Conservation (phyloP, 2,888 invertebrate species). For the Dynastes hyllus region DNA sequence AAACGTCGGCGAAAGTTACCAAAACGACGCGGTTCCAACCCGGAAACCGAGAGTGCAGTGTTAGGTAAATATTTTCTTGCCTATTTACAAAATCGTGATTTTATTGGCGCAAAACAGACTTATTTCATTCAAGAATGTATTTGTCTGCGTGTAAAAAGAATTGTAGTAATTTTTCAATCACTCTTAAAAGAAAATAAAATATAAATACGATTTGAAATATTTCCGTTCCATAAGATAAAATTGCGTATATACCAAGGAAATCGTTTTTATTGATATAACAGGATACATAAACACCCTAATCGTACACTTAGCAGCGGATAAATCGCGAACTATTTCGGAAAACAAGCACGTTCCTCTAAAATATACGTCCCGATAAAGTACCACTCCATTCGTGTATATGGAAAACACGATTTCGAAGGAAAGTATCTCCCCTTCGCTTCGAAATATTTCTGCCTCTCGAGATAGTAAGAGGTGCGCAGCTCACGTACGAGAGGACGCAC, state of each 20-base stretch:
- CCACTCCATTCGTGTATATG: neutral
- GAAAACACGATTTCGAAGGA: neutral
- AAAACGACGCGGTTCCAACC: too few species aligned
- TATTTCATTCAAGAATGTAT: too few species aligned
- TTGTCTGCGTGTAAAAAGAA: too few species aligned
- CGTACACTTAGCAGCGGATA: slow-evolving; percentile 10
- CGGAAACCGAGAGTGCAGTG: too few species aligned
- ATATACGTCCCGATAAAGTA: slow-evolving; percentile 37
- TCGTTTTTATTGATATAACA: neutral
- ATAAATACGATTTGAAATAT: too few species aligned
- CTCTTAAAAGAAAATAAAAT: too few species aligned
- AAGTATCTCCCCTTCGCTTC: neutral
- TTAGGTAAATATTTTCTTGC: too few species aligned
- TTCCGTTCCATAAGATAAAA: neutral
- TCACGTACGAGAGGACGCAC: slow-evolving; percentile 6
- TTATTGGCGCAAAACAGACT: too few species aligned
- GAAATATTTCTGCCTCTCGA: neutral
- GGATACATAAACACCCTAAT: slow-evolving; percentile 3
- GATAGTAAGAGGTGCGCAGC: slow-evolving; percentile 9
- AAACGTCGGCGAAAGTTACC: too few species aligned
- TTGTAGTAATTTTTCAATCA: too few species aligned
- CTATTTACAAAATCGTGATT: too few species aligned
- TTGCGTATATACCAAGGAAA: neutral
- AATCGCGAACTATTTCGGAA: slow-evolving; percentile 16
- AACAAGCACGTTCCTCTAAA: slow-evolving; percentile 21